Conservation (phyloP, 2,113 vertebrate species). For the Alligator sinensis region DNA sequence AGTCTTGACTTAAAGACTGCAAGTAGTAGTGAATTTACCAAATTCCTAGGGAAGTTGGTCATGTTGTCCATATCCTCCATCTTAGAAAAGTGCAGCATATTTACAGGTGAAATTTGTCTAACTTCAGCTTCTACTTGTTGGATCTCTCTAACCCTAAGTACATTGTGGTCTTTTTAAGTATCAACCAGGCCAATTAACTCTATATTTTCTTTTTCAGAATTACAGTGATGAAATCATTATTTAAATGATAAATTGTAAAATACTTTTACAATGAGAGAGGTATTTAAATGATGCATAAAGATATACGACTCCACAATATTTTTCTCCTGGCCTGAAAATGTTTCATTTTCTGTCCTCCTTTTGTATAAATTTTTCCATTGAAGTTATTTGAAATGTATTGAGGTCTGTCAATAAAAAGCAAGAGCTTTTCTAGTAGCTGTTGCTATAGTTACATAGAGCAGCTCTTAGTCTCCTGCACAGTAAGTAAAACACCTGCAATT, state of each 20-base stretch:
- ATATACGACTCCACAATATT: not conserved
- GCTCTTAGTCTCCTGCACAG: conserved; percentile 30
- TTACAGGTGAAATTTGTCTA: conserved; percentile 29
- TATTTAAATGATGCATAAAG: not conserved
- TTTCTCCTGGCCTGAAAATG: conserved; percentile 5
- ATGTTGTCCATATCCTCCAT: not conserved
- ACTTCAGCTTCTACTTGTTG: not conserved
- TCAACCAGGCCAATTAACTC: conserved; percentile 3
- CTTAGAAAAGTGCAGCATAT: not conserved
- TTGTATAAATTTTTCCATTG: not conserved
- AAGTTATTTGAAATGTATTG: not conserved
- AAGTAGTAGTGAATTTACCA: not conserved
- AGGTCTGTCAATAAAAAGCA: not conserved
- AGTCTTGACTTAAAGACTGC: not conserved
- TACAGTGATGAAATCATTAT: conserved; percentile 40
- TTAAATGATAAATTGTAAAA: conserved; percentile 37
- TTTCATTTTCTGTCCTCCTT: conserved; percentile 27
- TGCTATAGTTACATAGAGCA: conserved; percentile 48
- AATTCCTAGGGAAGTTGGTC: not conserved
- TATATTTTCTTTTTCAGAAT: conserved; percentile 14
- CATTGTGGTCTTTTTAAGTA: not conserved
- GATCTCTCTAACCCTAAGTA: conserved; percentile 14
- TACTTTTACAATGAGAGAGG: not conserved
- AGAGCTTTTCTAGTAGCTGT: conserved; percentile 35
- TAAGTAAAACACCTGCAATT: conserved; percentile 53